These are phyloP conservation scores for Armadillidium nasatum DNA, from an alignment of 1,140 invertebrate genomes.

Conservation along the genomic window DNA sequence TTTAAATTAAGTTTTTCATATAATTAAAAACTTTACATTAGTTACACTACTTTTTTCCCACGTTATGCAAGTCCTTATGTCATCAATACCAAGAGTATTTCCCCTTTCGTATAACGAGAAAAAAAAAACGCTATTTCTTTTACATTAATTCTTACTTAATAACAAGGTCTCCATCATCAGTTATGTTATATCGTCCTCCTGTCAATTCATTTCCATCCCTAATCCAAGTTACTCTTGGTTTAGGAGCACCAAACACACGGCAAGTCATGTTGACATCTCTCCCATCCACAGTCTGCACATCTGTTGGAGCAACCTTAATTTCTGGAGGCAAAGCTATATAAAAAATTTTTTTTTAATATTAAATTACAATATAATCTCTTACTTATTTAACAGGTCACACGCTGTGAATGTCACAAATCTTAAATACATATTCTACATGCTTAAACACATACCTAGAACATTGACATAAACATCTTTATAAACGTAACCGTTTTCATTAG, in stretches of 20 bases:
- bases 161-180: conserved; percentile 72
- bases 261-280: conserved; percentile 77
- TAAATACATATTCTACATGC: neutral
- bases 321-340: conserved; percentile 66
- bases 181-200: conserved; percentile 70
- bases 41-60: no score
- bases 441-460: conserved; percentile 65
- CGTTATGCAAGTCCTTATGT: no score
- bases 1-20: no score
- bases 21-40: no score
- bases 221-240: conserved; percentile 86
- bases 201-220: conserved; percentile 73
- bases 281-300: conserved; percentile 76
- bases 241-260: conserved; percentile 90
- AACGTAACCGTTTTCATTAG: conserved; percentile 94
- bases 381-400: no score
- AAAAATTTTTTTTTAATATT: conserved; percentile 26
- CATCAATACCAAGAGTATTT: no score
- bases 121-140: no score
- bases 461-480: conserved; percentile 98
- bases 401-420: neutral
- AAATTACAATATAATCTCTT: neutral
- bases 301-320: conserved; percentile 74
- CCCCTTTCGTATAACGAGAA: no score
- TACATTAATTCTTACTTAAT: neutral